A percentile compares a stretch with the other conserved stretches of the same genome.
phyloP scores from a whole-genome alignment of 2,888 invertebrate genomes.

The Anagyrus pseudococci region DNA sequence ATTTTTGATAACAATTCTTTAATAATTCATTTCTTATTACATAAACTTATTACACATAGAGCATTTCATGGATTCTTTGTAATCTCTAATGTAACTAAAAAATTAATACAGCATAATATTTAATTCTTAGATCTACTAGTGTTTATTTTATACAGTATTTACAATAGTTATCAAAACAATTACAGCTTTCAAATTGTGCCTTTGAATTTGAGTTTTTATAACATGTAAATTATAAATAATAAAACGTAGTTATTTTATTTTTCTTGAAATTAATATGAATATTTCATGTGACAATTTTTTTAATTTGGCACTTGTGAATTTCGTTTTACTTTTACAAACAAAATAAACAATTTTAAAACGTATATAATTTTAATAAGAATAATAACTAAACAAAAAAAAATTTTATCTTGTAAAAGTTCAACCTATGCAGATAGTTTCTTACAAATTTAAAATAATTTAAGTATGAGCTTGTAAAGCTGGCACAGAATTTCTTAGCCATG shows the following conservation, averaged over 20 bases:
- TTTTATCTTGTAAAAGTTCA: no score
- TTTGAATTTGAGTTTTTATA: constrained; percentile 24
- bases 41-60: constrained; percentile 32
- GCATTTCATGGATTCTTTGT: no score
- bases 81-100: constrained; percentile 23
- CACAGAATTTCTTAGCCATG: constrained; percentile 57
- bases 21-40: constrained; percentile 13
- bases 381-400: not conserved
- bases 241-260: no score
- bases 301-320: constrained; percentile 36
- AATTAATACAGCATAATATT: constrained; percentile 31
- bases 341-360: constrained; percentile 12
- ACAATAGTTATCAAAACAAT: constrained; percentile 39
- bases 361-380: no score
- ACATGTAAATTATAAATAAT: constrained; percentile 9
- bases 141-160: constrained; percentile 38
- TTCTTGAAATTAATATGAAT: no score
- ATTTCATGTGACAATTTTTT: no score
- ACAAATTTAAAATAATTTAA: constrained; percentile 39
- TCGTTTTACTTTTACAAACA: no score
- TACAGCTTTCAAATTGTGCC: constrained; percentile 24
- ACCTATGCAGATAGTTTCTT: no score
- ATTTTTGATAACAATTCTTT: constrained; percentile 18
- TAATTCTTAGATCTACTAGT: constrained; percentile 24
- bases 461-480: constrained; percentile 54